phyloP scores from a whole-genome alignment of 2,888 invertebrate genomes.

The Acronicta psi region DNA sequence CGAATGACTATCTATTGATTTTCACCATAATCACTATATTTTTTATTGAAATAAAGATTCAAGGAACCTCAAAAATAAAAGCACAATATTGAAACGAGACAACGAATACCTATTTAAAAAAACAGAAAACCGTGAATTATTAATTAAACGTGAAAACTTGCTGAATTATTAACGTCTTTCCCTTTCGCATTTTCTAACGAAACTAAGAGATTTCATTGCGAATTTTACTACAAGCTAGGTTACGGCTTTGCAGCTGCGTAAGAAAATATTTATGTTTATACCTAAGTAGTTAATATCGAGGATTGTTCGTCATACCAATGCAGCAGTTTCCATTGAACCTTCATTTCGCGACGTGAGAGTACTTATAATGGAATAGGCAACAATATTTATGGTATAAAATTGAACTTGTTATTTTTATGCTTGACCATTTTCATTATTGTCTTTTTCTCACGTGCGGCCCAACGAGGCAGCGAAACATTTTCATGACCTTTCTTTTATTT shows the following conservation, averaged over 20 bases:
- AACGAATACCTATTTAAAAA: background rate
- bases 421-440: too few relatives aligned
- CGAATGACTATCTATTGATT: background rate
- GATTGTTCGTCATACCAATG: constrained; percentile 1
- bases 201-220: constrained; percentile 8
- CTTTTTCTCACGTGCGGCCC: too few relatives aligned
- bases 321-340: background rate
- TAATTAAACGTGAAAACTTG: too few relatives aligned
- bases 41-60: background rate
- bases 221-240: constrained; percentile 7
- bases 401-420: too few relatives aligned
- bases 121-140: background rate
- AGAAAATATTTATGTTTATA: constrained; percentile 12
- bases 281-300: background rate
- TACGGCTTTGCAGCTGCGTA: constrained; percentile 1
- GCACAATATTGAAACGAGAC: background rate
- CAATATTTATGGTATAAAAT: too few relatives aligned
- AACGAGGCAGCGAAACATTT: too few relatives aligned
- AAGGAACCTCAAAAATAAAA: background rate
- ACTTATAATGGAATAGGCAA: too few relatives aligned
- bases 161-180: constrained; percentile 9
- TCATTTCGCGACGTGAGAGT: too few relatives aligned
- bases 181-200: constrained; percentile 1
- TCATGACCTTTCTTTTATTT: too few relatives aligned
- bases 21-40: background rate